These are phyloP conservation scores for Poeciliopsis turneri DNA, from an alignment of 2,797 vertebrate genomes.

Conservation along the genomic window DNA sequence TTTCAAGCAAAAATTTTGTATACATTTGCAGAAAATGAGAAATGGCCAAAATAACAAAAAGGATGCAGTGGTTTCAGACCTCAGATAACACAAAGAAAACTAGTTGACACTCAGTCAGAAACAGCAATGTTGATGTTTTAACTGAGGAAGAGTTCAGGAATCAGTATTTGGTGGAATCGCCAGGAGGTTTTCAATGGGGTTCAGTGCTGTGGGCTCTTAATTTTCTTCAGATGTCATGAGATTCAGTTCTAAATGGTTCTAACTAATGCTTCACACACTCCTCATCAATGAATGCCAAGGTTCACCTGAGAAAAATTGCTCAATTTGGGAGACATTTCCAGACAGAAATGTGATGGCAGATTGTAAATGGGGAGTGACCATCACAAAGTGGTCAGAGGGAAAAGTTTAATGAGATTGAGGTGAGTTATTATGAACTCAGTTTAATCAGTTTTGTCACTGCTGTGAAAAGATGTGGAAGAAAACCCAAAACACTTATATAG, in stretches of 20 bases:
- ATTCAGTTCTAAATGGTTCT: background rate
- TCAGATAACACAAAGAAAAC: too few relatives aligned
- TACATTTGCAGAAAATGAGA: too few relatives aligned
- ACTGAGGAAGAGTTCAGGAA: too few relatives aligned
- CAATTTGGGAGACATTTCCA: background rate
- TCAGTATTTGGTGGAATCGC: too few relatives aligned
- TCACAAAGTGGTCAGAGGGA: background rate
- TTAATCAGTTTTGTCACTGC: background rate
- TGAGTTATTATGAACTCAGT: background rate
- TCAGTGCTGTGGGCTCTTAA: too few relatives aligned
- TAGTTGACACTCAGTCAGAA: too few relatives aligned
- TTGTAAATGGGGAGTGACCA: background rate
- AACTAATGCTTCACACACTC: background rate
- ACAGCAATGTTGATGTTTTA: too few relatives aligned
- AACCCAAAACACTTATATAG: background rate
- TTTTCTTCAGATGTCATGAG: background rate
- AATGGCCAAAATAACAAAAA: too few relatives aligned
- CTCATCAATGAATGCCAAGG: background rate
- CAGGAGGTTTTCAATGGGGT: too few relatives aligned
- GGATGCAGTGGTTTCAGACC: too few relatives aligned
- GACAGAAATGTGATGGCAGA: background rate
- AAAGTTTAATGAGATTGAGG: background rate
- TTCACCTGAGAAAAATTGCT: background rate
- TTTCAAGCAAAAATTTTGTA: too few relatives aligned
- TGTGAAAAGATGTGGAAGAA: background rate